Evolutionary conservation across 1,140 invertebrate species (phyloP).

Genomic region (Sitobion miscanthi): DNA sequence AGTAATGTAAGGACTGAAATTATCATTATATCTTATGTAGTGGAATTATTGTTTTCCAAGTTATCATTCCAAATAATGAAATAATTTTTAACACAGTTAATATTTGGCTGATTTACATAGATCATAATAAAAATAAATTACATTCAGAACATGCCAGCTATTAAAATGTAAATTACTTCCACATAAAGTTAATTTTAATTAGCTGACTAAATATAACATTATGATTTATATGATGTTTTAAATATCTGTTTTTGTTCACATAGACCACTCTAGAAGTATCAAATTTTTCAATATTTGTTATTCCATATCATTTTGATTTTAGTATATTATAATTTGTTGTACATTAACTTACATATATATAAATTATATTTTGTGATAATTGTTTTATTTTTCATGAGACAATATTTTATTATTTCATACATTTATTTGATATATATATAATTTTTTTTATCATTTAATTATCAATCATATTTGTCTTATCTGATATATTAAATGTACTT

Average conservation of each 20-base stretch:
- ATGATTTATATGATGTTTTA: not conserved
- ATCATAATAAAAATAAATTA: not conserved
- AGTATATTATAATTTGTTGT: not conserved
- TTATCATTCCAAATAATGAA: constrained; percentile 30
- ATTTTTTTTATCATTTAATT: not conserved
- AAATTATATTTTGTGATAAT: not conserved
- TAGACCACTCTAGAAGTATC: no score
- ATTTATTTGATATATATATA: not conserved
- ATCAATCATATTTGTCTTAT: not conserved
- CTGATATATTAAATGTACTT: constrained; percentile 16
- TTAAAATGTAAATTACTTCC: not conserved
- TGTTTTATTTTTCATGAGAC: not conserved
- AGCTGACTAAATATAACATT: not conserved
- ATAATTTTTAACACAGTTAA: not conserved
- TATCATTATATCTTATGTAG: not conserved
- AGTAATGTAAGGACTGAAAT: constrained; percentile 31
- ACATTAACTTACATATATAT: not conserved
- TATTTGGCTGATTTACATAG: no score
- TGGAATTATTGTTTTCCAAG: not conserved
- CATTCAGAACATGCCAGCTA: not conserved
- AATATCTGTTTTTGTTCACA: not conserved
- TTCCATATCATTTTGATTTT: not conserved
- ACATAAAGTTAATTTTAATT: not conserved
- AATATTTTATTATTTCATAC: constrained; percentile 7
- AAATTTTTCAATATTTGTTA: not conserved